Percentiles rank a stretch among this genome's conserved stretches.
Conservation (phyloP, 2,888 invertebrate genomes). For the Onthophagus sagittarius region DNA sequence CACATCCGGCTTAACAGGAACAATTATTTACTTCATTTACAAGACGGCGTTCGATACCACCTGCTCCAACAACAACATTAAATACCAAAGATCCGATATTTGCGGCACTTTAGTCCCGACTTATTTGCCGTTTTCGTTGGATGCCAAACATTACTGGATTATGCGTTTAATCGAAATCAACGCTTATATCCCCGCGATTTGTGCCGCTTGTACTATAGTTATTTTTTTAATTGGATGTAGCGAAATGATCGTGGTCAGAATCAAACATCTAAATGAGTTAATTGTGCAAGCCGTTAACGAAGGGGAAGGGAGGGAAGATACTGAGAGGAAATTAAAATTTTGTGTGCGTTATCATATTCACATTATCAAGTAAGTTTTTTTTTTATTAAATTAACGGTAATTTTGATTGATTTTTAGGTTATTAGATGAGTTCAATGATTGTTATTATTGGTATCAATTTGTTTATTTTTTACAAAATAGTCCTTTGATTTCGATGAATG, state of each 20-base stretch:
- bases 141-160: neutral
- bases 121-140: neutral
- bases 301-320: neutral
- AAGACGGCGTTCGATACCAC: neutral
- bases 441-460: neutral
- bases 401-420: neutral
- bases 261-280: neutral
- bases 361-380: neutral
- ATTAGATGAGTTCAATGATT: neutral
- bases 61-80: neutral
- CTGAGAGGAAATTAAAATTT: neutral
- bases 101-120: slow-evolving; percentile 1
- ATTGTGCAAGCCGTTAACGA: neutral
- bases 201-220: neutral
- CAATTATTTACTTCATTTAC: neutral
- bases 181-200: neutral
- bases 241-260: slow-evolving; percentile 3
- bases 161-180: neutral
- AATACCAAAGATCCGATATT: neutral
- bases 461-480: slow-evolving; percentile 1
- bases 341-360: neutral
- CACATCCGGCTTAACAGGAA: neutral
- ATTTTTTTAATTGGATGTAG: slow-evolving; percentile 4
- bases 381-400: neutral
- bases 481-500: slow-evolving; percentile 2